Conservation (phyloP, 2,113 vertebrate species). For the Capreolus pygargus region DNA sequence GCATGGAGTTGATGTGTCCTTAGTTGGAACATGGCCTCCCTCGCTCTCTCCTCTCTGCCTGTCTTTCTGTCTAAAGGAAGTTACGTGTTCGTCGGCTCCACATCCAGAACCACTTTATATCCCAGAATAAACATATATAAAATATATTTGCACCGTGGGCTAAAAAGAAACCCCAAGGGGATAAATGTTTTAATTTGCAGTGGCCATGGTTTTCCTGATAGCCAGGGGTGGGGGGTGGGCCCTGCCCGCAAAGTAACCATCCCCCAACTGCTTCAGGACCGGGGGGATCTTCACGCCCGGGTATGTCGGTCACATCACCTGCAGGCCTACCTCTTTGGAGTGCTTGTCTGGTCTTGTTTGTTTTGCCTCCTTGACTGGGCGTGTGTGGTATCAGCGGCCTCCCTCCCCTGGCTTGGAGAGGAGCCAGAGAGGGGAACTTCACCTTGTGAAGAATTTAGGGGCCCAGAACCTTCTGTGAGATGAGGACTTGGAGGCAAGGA, state of each 20-base stretch:
- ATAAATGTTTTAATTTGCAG: neutral
- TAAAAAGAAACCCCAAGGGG: neutral
- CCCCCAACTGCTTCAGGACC: fast-evolving
- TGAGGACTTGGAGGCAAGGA: neutral
- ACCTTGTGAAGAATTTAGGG: neutral
- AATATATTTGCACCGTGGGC: neutral
- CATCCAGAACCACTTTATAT: neutral
- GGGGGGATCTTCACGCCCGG: fast-evolving
- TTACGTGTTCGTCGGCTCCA: neutral
- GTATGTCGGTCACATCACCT: fast-evolving
- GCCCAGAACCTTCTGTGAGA: neutral
- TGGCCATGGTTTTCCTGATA: neutral
- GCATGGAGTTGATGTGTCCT: neutral
- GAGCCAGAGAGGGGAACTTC: neutral
- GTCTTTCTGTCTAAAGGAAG: neutral
- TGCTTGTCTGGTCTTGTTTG: neutral
- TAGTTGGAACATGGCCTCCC: fast-evolving
- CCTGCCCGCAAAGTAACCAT: neutral
- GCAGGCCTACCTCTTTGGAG: no score
- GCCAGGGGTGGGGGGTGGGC: no score
- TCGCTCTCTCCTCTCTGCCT: neutral
- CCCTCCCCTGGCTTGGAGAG: neutral
- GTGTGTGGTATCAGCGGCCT: neutral
- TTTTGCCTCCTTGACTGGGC: neutral
- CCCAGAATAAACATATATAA: neutral